Percentiles rank a stretch among this genome's conserved stretches.
phyloP scores from a whole-genome alignment of 2,888 invertebrate species.

The Leptopilina myrica region DNA sequence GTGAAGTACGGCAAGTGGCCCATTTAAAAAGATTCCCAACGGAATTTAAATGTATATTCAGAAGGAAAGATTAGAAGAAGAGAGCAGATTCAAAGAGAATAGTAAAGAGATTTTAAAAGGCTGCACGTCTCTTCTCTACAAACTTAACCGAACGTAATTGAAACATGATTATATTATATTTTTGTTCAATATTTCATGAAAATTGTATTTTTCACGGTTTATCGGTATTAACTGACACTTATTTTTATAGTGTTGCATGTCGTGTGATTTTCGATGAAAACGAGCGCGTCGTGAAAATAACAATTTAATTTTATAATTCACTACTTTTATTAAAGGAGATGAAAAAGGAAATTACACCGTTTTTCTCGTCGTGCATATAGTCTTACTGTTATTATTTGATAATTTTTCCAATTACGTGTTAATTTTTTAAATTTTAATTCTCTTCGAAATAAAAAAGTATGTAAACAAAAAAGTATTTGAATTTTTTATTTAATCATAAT shows the following conservation, averaged over 20 bases:
- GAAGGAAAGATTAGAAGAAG: background rate
- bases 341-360: too few relatives aligned
- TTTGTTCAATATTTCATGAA: background rate
- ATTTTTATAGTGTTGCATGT: too few relatives aligned
- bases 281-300: too few relatives aligned
- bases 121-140: background rate
- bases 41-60: background rate
- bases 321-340: too few relatives aligned
- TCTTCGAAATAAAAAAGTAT: background rate
- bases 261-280: too few relatives aligned
- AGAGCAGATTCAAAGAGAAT: background rate
- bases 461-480: too few relatives aligned
- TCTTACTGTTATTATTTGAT: background rate
- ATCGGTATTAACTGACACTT: background rate
- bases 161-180: background rate
- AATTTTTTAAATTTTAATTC: constrained; percentile 55
- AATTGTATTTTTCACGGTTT: background rate
- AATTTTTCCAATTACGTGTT: background rate
- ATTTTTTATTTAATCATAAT: too few relatives aligned
- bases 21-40: background rate
- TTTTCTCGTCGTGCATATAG: too few relatives aligned
- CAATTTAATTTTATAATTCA: background rate
- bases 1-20: background rate
- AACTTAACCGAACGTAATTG: background rate
- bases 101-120: constrained; percentile 2